phyloP scores from a whole-genome alignment of 2,888 invertebrate species.

The Agrochola litura region DNA sequence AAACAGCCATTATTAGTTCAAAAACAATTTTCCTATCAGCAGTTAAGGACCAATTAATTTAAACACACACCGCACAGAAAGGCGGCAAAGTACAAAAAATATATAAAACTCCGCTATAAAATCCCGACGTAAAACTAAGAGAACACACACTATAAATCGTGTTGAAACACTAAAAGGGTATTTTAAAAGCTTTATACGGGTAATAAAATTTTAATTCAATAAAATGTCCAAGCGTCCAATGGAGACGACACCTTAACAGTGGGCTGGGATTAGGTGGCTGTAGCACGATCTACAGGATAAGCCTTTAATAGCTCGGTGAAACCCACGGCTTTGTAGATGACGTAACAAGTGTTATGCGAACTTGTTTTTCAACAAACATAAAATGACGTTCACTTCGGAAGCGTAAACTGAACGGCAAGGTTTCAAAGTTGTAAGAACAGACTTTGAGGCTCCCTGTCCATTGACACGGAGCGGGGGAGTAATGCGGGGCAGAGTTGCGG shows the following conservation, averaged over 20 bases:
- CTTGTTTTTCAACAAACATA: slow-evolving; percentile 13
- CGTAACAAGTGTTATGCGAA: slow-evolving; percentile 33
- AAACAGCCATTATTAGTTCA: not conserved
- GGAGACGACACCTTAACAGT: slow-evolving; percentile 36
- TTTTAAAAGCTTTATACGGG: slow-evolving; percentile 46
- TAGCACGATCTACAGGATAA: slow-evolving; percentile 42
- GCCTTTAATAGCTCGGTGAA: slow-evolving; percentile 51
- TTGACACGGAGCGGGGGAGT: no score
- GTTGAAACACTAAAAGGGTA: slow-evolving; percentile 31
- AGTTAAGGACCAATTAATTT: slow-evolving; percentile 16
- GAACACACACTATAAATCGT: slow-evolving; percentile 53
- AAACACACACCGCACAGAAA: slow-evolving; percentile 3
- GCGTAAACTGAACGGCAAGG: not conserved
- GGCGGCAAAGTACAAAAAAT: slow-evolving; percentile 21
- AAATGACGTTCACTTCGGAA: not conserved
- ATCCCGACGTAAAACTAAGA: slow-evolving; percentile 44
- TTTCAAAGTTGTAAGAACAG: not conserved
- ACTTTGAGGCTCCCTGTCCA: not conserved
- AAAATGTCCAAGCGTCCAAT: slow-evolving; percentile 34
- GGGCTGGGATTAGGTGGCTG: slow-evolving; percentile 34
- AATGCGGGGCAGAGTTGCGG: no score
- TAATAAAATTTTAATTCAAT: slow-evolving; percentile 53
- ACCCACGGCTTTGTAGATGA: slow-evolving; percentile 32
- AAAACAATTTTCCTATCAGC: not conserved
- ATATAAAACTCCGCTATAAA: slow-evolving; percentile 37